Evolutionary conservation across 2,797 vertebrate species (phyloP), one percentile per base, ranked within the genome.

Genomic region (Bradypodion pumilum): DNA sequence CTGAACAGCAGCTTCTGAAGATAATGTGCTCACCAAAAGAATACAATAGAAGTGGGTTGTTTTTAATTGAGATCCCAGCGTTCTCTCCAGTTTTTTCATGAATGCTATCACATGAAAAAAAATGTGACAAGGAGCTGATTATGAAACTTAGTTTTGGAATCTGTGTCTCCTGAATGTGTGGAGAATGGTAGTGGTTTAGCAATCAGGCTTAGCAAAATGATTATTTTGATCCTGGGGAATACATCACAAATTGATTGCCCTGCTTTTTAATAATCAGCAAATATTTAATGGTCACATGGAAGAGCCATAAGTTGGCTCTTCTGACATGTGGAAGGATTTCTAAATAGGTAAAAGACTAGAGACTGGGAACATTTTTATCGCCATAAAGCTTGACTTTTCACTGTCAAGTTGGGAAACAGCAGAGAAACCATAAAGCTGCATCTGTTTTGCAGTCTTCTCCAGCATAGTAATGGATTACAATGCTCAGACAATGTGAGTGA

Each of bases 11-110:
- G 19, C 42, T 46, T 69, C 16, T 59, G 7, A 78, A 89, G 42
- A 66, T 60, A 73, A 72, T 16, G 3, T 12, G 12, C 2, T 3
- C 9, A 65, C 74, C 90, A 86, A 82, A 88, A 85, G 56, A 84
- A 78, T 21, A 5, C 16, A 85, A 60, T 32, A 46, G 81, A 88
- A 63, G 8, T 12, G 21, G 15, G 4, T 35, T 42, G 42, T 63
- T 74, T 73, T 82, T 13, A 86, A 29, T 21, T 87, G 73, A 85
- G 75, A 52, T 49, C 1, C 1, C 0, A 62, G 6, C 52, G n/a
- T 87, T 89, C 87, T 66, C 69, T 85, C 29, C 77, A 32, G 44
- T 23, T 1, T 73, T 73, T n/a, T 40, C 60, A 52, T 42, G 32
- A 73, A 79, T 40, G 29, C 40, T 59, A 35, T 32, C 56, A 44